Base-by-base conservation (phyloP, 1,140 invertebrate species). In the Drosophila mayri region DNA sequence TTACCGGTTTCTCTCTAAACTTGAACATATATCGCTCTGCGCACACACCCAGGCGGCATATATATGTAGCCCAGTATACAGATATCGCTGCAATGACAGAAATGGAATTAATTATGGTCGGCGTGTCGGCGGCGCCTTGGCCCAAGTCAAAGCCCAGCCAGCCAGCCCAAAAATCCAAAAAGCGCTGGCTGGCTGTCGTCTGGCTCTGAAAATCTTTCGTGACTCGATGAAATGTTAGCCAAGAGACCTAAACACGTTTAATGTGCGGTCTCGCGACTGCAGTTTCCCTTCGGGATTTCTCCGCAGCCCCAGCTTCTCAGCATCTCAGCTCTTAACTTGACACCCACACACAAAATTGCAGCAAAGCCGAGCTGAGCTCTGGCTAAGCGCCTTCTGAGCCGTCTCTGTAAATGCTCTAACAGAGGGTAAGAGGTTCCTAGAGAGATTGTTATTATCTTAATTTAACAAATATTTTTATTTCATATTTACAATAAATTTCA, bases 161-260 rank as follows among this genome's bases (percentile, higher is more conserved):
- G 54, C 35, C 35, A 57, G 22, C 40, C 46, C 61, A 65, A 73
- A 76, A 59, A 55, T 9, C 49, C 28, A 59, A 61, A 68, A 68
- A 32, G 12, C 22, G 32, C 11, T 28, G 18, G 32, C 25, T 47
- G 47, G n/a, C 47, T 50, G 14, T 16, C 35, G 52, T 55, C 64
- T 67, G 64, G 52, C 68, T 80, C 62, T 44, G 28, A 64, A 62
- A 44, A 52, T 66, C 58, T 63, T 44, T 86, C 80, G 80, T 88
- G 84, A 81, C 68, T 80, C 76, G 80, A 52, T 64, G 76, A 76
- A 75, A 81, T 73, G 81, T 63, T 85, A 63, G 81, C 80, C 66
- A 47, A 74, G 64, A 77, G 81, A 87, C 84, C 84, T 88, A 87
- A 88, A 88, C 84, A 90, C 80, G 84, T 88, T 88, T 88, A 61